Base-by-base conservation (phyloP, 2,888 invertebrate species). In the Brenthis ino region DNA sequence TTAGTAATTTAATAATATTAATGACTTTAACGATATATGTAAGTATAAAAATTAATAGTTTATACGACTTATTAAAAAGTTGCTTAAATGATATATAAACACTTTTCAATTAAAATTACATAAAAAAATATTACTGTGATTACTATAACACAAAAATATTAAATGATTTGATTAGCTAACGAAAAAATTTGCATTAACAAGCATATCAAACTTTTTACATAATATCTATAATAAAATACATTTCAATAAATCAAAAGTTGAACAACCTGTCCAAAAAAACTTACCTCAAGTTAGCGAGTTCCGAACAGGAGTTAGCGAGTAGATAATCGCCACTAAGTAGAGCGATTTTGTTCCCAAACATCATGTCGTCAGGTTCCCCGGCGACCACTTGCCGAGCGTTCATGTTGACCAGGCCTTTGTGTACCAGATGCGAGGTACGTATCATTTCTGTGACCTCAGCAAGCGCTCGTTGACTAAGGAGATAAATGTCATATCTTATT, bases 381-480 rank as follows among this genome's bases (percentile, higher is more conserved):
- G 91, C 89, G 53, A 89, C 82, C 0, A 94, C 93, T 79, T 95
- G 95, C 4, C 92, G 83, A 1, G 95, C 93, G 85, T 96, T 95
- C 82, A 97, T 94, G 86, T 98, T 98, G 24, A 98, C 96, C 70
- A 98, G 93, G 5, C 96, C 97, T 84, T 96, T 97, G 89, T 99
- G 99, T 14, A 99, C 97, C 72, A 98, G 93, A 85, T 98, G 97
- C 24, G 98, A 97, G 0, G 98, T 98, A 58, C 98, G 95, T 74
- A 99, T 98, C 97, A 99, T 98, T 93, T 99, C 99, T 0, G 97
- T 97, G n/a, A 98, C 97, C 88, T 99, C 98, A 0, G 98, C 98
- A 64, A 99, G 88, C 2, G 96, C 96, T 69, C 97, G 94, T 85
- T 98, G 98, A 74, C 97, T 95, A 57, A 58, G 43, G 58, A 24